These are phyloP conservation scores for Malacoraja senta DNA, from an alignment of 2,797 vertebrate genomes.

Conservation along the genomic window DNA sequence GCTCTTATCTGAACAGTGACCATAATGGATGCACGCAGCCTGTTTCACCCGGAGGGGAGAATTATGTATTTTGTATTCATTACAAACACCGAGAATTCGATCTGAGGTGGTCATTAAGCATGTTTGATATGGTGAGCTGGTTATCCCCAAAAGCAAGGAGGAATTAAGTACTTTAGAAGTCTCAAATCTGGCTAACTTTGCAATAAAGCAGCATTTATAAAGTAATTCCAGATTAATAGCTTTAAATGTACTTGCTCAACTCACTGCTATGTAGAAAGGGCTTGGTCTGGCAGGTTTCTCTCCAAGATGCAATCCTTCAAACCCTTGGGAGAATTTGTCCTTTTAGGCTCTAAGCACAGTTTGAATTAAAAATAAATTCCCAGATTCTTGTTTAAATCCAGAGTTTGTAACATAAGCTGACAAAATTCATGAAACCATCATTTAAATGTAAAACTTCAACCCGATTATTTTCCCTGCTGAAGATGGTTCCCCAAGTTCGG, in stretches of 20 bases:
- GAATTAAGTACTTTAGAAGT: constrained; percentile 5
- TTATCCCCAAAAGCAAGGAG: constrained; percentile 32
- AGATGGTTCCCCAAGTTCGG: neutral
- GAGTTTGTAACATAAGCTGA: neutral
- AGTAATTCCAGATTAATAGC: constrained; percentile 2
- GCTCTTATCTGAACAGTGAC: constrained; percentile 7
- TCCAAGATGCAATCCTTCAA: neutral
- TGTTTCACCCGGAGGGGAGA: constrained; percentile 4
- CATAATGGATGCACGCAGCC: neutral
- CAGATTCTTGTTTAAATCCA: neutral
- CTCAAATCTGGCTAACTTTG: neutral
- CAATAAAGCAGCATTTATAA: neutral
- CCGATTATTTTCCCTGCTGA: neutral
- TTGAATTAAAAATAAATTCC: neutral
- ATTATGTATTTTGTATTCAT: constrained; percentile 26
- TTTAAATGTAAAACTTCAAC: neutral
- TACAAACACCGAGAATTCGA: neutral
- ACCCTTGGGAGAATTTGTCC: neutral
- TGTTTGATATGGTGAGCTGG: constrained; percentile 18
- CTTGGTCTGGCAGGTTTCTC: neutral
- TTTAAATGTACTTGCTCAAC: neutral
- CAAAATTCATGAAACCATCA: neutral
- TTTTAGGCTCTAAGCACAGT: neutral
- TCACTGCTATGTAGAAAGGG: neutral
- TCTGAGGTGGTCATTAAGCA: constrained; percentile 1